Conservation (phyloP, 2,888 invertebrate genomes). For the Tryphoninae sp. region DNA sequence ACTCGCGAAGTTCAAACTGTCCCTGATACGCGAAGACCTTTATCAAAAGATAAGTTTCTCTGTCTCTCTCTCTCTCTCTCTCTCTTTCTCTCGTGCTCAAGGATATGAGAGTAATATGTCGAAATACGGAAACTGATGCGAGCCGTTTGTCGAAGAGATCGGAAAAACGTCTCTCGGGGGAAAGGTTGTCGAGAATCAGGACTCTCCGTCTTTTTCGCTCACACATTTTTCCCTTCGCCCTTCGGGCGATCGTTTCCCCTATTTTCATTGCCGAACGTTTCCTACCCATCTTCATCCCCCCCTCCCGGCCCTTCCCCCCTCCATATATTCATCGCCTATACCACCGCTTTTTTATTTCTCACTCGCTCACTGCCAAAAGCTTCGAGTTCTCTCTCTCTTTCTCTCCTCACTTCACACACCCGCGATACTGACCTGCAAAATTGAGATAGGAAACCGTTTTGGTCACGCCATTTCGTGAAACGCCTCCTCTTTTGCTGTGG, state of each 20-base stretch:
- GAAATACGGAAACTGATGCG: conserved; percentile 47
- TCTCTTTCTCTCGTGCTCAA: background rate
- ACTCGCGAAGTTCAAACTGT: background rate
- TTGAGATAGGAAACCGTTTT: conserved; percentile 51
- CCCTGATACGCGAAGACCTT: conserved; percentile 5
- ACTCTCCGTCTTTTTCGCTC: conserved; percentile 31
- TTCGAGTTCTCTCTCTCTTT: background rate
- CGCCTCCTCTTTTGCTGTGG: background rate
- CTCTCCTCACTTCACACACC: conserved; percentile 1
- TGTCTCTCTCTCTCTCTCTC: background rate
- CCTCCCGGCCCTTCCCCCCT: conserved; percentile 11
- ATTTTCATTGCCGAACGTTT: conserved; percentile 9
- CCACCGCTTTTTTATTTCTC: conserved; percentile 49
- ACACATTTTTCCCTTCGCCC: conserved; percentile 38
- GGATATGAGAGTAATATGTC: conserved; percentile 36
- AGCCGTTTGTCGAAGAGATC: conserved; percentile 49
- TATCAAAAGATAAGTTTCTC: conserved; percentile 24
- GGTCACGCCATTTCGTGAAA: conserved; percentile 26
- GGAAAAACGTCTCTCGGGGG: conserved; percentile 18
- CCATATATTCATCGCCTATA: conserved; percentile 34
- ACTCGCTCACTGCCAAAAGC: conserved; percentile 34
- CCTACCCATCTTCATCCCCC: conserved; percentile 5
- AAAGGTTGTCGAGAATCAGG: conserved; percentile 40
- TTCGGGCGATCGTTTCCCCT: conserved; percentile 35
- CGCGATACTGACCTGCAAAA: conserved; percentile 49